phyloP scores from a whole-genome alignment of 37 sponge, comb jelly and placozoan genomes.

The Halichondria panicea region DNA sequence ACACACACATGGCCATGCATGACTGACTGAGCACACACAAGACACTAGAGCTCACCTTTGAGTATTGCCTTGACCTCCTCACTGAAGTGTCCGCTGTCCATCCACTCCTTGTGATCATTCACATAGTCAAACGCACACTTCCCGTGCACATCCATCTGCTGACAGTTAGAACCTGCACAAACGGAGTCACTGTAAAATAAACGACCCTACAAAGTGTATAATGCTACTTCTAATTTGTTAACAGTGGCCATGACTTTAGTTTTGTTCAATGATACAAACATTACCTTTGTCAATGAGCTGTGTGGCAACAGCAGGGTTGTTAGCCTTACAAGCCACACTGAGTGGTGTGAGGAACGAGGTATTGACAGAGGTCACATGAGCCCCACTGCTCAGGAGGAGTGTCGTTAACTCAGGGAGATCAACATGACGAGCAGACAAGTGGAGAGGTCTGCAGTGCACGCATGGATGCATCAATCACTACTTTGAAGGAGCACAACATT shows the following conservation, averaged over 20 bases:
- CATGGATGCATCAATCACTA: neutral
- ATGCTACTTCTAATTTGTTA: neutral
- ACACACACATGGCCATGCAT: neutral
- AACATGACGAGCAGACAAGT: constrained; percentile 14
- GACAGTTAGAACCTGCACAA: constrained; percentile 38
- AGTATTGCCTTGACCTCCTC: constrained; percentile 30
- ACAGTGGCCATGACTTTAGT: neutral
- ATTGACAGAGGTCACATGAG: constrained; percentile 56
- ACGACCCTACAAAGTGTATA: neutral
- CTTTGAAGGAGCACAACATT: neutral
- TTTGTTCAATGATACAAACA: too few relatives aligned
- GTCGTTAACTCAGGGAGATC: constrained; percentile 34
- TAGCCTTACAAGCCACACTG: constrained; percentile 59
- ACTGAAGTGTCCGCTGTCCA: constrained; percentile 64
- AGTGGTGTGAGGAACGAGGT: constrained; percentile 61
- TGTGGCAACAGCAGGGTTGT: constrained; percentile 72
- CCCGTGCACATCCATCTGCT: constrained; percentile 11
- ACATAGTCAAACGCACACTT: constrained; percentile 73
- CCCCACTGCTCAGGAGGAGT: constrained; percentile 48
- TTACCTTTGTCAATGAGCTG: constrained; percentile 60
- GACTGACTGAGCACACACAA: neutral
- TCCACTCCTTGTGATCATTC: constrained; percentile 79
- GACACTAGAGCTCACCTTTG: constrained; percentile 29
- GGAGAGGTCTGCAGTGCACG: constrained; percentile 32
- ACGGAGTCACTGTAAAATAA: neutral